Conservation (phyloP, 2,888 invertebrate species). For the Leptinotarsa tumamoca region DNA sequence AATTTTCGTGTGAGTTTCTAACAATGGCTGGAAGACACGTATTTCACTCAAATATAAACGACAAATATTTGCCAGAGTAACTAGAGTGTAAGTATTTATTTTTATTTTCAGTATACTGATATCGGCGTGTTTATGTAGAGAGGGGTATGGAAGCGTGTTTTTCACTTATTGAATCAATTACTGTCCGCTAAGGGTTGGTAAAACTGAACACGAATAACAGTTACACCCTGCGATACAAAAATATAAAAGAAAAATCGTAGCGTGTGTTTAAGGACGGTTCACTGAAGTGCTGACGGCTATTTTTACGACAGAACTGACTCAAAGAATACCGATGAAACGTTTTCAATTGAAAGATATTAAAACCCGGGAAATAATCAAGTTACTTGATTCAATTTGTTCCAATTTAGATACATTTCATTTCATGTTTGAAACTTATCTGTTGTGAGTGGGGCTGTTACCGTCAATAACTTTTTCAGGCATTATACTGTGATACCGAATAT, state of each 20-base stretch:
- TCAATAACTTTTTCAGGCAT: too few species aligned
- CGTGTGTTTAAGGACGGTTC: slow-evolving; percentile 56
- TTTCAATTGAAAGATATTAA: slow-evolving; percentile 2
- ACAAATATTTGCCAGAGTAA: slow-evolving; percentile 31
- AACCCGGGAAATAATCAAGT: neutral
- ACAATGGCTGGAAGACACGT: neutral
- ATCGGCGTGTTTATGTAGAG: slow-evolving; percentile 57
- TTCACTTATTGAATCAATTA: slow-evolving; percentile 67
- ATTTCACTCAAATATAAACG: neutral
- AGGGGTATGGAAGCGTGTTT: slow-evolving; percentile 63
- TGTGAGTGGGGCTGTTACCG: too few species aligned
- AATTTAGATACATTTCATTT: neutral
- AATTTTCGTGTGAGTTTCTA: neutral
- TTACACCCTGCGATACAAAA: slow-evolving; percentile 49
- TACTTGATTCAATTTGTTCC: neutral
- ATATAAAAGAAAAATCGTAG: slow-evolving; percentile 54
- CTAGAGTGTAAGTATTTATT: slow-evolving; percentile 51
- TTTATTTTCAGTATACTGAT: slow-evolving; percentile 60
- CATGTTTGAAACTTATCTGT: neutral
- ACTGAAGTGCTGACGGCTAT: slow-evolving; percentile 58
- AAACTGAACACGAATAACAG: slow-evolving; percentile 58
- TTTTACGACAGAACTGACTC: slow-evolving; percentile 48
- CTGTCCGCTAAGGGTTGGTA: slow-evolving; percentile 65
- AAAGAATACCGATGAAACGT: slow-evolving; percentile 36
- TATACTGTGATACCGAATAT: too few species aligned